Evolutionary conservation across 2,888 invertebrate species (phyloP), one percentile per base, ranked within the genome.

Genomic region (Lymantria monacha): DNA sequence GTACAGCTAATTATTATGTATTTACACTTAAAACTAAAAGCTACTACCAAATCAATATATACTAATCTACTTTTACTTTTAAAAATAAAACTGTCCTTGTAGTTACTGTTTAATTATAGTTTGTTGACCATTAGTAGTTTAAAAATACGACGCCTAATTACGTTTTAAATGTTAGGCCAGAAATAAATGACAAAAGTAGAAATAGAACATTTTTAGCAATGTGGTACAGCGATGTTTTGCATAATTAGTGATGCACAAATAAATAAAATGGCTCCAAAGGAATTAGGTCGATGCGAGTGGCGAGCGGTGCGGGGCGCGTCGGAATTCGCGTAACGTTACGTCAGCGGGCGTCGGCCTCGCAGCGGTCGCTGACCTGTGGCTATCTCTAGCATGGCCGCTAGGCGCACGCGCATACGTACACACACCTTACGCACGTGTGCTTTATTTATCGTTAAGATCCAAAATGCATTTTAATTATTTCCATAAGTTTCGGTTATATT

Each of bases 301-400:
- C 57, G 61, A 59, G 74, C 49, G 70, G 62, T 66, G 68, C 70
- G 71, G 71, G 76, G 70, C 70, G 64, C 74, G 75, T 80, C 75
- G 87, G 87, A 87, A 88, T 89, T 87, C 88, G 89, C 90, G 85
- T 88, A 87, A 88, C 82, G 84, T 91, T 91, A 90, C 90, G 91
- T 91, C 90, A 91, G 88, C 85, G 90, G 85, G 75, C 89, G 81
- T 83, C 85, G 88, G 84, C 90, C 90, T 83, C 86, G 81, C 82
- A 69, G 61, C 87, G 91, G 89, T 85, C 89, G 79, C 79, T 81
- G 88, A 90, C 90, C 91, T 74, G 80, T 80, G 77, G 83, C 87
- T 87, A 87, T 88, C 87, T 88, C 87, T 88, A 87, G 85, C 76
- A 71, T 69, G 69, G 74, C 79, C 75, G 72, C 78, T 79, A 77